These are phyloP conservation scores for Calameuta idolon DNA, from an alignment of 2,888 invertebrate genomes.

Conservation along the genomic window DNA sequence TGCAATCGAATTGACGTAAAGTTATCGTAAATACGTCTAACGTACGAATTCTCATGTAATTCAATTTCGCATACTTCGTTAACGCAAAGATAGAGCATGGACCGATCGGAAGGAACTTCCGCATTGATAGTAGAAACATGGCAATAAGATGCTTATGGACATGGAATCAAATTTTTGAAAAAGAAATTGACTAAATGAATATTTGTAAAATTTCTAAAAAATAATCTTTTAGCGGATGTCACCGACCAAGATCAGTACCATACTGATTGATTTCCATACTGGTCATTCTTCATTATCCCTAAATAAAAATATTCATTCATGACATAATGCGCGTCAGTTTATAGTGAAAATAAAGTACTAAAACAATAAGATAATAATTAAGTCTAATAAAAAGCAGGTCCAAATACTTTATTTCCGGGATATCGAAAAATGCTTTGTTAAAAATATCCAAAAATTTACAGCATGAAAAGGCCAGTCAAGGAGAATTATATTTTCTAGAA, in stretches of 20 bases:
- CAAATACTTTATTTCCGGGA: not conserved
- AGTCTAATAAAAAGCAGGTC: not conserved
- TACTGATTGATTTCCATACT: not conserved
- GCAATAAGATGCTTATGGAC: not conserved
- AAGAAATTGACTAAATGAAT: not conserved
- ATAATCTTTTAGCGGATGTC: not conserved
- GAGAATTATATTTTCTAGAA: not conserved
- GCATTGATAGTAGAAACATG: not conserved
- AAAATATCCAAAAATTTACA: not conserved
- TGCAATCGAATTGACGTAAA: not conserved
- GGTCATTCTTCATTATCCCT: not conserved
- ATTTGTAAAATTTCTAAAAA: not conserved
- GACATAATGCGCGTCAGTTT: not conserved
- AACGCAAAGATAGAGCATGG: not conserved
- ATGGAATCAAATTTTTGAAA: not conserved
- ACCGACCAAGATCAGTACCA: not conserved
- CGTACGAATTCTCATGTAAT: not conserved
- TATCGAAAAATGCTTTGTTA: not conserved
- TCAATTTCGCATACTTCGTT: not conserved
- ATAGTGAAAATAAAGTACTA: not conserved
- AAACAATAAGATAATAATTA: not conserved
- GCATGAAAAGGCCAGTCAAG: not conserved
- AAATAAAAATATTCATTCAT: not conserved
- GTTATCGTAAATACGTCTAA: not conserved
- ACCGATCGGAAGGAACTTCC: not conserved